These are phyloP conservation scores for Diaperis boleti DNA, from an alignment of 2,888 invertebrate species.

Conservation along the genomic window DNA sequence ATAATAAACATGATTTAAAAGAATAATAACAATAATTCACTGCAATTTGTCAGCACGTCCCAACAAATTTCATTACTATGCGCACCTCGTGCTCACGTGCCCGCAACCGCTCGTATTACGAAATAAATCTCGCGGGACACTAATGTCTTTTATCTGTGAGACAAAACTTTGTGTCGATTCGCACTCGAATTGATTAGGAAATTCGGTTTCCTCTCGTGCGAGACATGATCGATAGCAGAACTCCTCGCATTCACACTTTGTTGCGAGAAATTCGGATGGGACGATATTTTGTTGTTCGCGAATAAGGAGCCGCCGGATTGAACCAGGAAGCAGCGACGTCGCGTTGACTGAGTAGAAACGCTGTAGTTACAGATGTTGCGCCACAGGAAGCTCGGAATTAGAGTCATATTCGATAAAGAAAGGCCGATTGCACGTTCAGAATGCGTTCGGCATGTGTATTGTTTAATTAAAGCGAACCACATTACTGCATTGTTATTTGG, in stretches of 20 bases:
- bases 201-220: conserved; percentile 1
- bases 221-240: conserved; percentile 5
- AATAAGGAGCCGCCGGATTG: not conserved
- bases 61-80: conserved; percentile 28
- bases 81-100: conserved; percentile 8
- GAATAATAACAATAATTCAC: too few relatives aligned
- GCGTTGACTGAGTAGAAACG: too few relatives aligned
- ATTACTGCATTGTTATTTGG: conserved; percentile 3
- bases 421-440: not conserved
- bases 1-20: too few relatives aligned
- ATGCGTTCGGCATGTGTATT: not conserved
- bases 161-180: not conserved
- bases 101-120: not conserved
- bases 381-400: not conserved
- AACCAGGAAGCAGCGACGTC: not conserved
- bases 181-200: conserved; percentile 1
- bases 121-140: not conserved
- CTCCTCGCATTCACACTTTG: conserved; percentile 9
- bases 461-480: conserved; percentile 3
- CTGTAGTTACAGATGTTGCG: not conserved
- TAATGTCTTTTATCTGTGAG: not conserved
- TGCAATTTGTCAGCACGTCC: too few relatives aligned
- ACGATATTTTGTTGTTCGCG: conserved; percentile 7
- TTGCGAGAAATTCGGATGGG: conserved; percentile 21
- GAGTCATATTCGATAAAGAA: not conserved